Base-by-base conservation (phyloP, 2,797 vertebrate genomes). In the Dendrocincla tyrannina region DNA sequence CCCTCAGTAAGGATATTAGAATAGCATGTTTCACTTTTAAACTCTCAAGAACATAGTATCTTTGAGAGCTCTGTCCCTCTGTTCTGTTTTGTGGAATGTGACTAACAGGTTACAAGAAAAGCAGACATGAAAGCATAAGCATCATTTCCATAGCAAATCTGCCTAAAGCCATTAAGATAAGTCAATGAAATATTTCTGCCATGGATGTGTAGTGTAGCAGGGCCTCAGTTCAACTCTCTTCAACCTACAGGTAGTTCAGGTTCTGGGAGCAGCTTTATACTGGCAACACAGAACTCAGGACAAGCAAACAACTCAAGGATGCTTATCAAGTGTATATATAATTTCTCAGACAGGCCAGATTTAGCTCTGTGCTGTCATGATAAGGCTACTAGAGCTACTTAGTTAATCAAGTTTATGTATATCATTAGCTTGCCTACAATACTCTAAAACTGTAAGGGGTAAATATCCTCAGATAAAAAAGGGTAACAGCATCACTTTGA, bases 51-150 rank as follows among this genome's bases (percentile, higher is more conserved):
- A 79, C 44, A 7, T 27, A 35, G 0, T 82, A 76, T 79, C 89
- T 87, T 82, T 47, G 81, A 88, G 60, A 92, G 89, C 89, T 92
- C 53, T 76, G 47, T 69, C 50, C 52, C 78, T 89, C 47, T 63
- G 50, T 18, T 92, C 42, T 3, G 8, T 80, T 83, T 93, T 63
- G 39, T 85, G 60, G 62, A 88, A 96, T 62, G 73, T 64, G 66
- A 95, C 46, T 62, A 93, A 81, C 53, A 88, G 69, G 46, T 75
- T 62, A 82, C 67, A 58, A 55, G 58, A 86, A 78, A 75, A 86
- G 28, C 58, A 81, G 41, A 70, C 0, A 0, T 63, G 52, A 67
- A 91, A 91, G 25, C 2, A 0, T 52, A 47, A 73, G 9, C 13
- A 79, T 59, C 4, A 59, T 52, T 91, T 92, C 52, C 81, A 70